Evolutionary conservation across 2,888 invertebrate species (phyloP).

Genomic region (Ellobium chinense): DNA sequence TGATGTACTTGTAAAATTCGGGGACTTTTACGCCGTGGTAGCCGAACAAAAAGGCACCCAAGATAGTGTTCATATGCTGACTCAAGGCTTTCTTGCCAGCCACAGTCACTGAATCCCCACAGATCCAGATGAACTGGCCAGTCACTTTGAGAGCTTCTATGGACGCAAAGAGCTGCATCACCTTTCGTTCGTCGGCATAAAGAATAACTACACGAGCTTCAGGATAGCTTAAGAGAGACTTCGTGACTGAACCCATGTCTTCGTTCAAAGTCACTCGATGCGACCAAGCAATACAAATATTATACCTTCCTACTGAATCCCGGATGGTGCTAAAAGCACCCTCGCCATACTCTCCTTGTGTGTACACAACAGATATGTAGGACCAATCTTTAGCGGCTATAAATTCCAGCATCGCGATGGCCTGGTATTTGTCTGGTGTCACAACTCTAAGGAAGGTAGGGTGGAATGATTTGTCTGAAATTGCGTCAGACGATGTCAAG

Average conservation of each 20-base stretch:
- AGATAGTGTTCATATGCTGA: constrained; percentile 53
- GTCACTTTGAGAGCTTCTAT: constrained; percentile 37
- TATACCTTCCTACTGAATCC: constrained; percentile 36
- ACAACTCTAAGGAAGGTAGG: constrained; percentile 66
- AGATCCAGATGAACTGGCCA: constrained; percentile 64
- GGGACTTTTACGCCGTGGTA: constrained; percentile 36
- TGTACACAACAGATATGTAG: constrained; percentile 88
- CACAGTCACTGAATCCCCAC: constrained; percentile 57
- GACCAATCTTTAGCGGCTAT: constrained; percentile 83
- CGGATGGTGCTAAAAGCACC: constrained; percentile 52
- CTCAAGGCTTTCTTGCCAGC: constrained; percentile 44
- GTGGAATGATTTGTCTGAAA: constrained; percentile 57
- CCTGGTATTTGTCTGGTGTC: constrained; percentile 60
- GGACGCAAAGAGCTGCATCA: constrained; percentile 47
- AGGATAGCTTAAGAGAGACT: neutral
- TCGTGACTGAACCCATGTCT: neutral
- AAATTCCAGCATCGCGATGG: constrained; percentile 57
- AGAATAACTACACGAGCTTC: constrained; percentile 58
- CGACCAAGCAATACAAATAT: constrained; percentile 58
- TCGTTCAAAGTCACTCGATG: constrained; percentile 4
- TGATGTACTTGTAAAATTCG: constrained; percentile 59
- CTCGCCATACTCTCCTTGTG: constrained; percentile 81
- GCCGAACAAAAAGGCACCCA: constrained; percentile 58
- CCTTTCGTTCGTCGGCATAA: constrained; percentile 53
- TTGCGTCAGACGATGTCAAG: constrained; percentile 55